Conservation (phyloP, 2,113 vertebrate species). For the Ancistrus triradiatus region DNA sequence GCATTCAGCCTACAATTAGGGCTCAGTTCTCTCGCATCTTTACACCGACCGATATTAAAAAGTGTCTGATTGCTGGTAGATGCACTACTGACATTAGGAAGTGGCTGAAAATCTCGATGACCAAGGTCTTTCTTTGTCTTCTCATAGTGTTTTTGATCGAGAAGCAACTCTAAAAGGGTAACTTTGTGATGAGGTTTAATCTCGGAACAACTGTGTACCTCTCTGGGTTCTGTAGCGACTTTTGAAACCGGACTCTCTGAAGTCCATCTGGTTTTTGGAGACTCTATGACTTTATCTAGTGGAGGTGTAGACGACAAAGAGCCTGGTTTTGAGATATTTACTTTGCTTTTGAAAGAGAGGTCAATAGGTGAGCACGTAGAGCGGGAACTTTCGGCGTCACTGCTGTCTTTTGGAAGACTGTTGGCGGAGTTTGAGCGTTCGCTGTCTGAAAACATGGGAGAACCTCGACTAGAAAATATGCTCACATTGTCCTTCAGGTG, state of each 20-base stretch:
- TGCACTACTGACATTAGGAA: constrained; percentile 64
- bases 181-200: constrained; percentile 83
- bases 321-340: constrained; percentile 59
- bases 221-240: constrained; percentile 61
- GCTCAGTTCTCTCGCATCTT: constrained; percentile 52
- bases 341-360: constrained; percentile 77
- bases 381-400: constrained; percentile 79
- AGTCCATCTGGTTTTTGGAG: constrained; percentile 79
- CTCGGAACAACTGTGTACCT: constrained; percentile 67
- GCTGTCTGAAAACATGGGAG: constrained; percentile 72
- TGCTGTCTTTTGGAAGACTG: constrained; percentile 80
- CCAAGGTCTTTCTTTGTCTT: constrained; percentile 60
- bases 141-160: constrained; percentile 80
- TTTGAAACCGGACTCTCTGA: constrained; percentile 68
- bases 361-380: constrained; percentile 85
- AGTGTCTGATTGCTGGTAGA: constrained; percentile 64
- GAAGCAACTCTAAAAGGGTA: constrained; percentile 79
- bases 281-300: constrained; percentile 76
- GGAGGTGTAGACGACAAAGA: constrained; percentile 48
- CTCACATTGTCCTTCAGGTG: constrained; percentile 62
- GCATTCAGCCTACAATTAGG: constrained; percentile 66
- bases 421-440: constrained; percentile 80
- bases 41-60: constrained; percentile 61
- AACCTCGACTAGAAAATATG: constrained; percentile 70
- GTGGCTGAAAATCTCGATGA: constrained; percentile 65